Evolutionary conservation across 1,140 invertebrate genomes (phyloP).

Genomic region (Sminthurides bifidus): DNA sequence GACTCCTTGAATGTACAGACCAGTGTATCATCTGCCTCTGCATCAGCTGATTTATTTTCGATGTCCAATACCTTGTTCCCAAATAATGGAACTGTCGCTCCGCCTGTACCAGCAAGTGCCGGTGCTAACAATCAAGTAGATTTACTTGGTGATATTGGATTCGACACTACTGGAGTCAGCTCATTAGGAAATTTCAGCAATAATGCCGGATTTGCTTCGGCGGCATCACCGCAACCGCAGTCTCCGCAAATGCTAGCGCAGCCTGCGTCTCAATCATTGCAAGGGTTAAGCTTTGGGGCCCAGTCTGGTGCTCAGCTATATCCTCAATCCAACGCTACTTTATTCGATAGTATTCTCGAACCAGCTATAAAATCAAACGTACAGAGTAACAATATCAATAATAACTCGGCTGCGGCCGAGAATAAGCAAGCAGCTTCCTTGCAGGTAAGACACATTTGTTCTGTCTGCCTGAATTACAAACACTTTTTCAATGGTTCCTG

Average conservation of each 20-base stretch:
- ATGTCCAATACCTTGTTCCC: not conserved
- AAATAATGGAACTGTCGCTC: no score
- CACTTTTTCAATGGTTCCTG: not conserved
- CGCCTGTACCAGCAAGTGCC: no score
- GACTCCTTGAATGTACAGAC: not conserved
- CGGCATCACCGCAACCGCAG: no score
- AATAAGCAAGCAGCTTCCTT: slow-evolving; percentile 14
- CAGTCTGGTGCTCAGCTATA: no score
- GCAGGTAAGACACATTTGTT: slow-evolving; percentile 9
- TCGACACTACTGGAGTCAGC: no score
- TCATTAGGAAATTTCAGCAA: no score
- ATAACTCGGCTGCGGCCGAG: slow-evolving; percentile 5
- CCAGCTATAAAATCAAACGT: slow-evolving; percentile 2
- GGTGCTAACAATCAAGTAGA: not conserved
- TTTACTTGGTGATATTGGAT: slow-evolving; percentile 5
- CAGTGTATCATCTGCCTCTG: not conserved
- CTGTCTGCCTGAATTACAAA: not conserved
- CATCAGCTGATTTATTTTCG: not conserved
- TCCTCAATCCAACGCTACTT: not conserved
- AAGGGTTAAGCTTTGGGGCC: no score
- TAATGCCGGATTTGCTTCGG: no score
- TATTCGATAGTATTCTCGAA: slow-evolving; percentile 1
- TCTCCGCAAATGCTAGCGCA: no score
- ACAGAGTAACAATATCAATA: slow-evolving; percentile 26
- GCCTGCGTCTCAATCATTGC: no score